phyloP scores from a whole-genome alignment of 2,888 invertebrate genomes.

The Thumatha senex region DNA sequence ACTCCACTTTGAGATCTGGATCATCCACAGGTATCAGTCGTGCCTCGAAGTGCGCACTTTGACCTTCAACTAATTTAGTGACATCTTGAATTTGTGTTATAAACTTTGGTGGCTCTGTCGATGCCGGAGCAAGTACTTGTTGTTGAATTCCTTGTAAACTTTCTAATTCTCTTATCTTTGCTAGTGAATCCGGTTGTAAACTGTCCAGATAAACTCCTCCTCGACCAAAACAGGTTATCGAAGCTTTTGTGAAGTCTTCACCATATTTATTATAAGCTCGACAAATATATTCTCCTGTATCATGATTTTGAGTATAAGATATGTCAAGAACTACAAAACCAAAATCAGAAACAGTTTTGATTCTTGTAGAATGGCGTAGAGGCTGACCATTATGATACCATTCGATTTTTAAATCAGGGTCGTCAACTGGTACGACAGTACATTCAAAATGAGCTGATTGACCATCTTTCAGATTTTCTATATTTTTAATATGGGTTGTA shows the following conservation, averaged over 20 bases:
- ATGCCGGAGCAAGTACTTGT: constrained; percentile 85
- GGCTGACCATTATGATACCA: constrained; percentile 98
- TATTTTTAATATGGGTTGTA: constrained; percentile 92
- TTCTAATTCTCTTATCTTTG: constrained; percentile 94
- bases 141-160: constrained; percentile 87
- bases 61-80: constrained; percentile 95
- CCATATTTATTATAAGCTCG: constrained; percentile 96
- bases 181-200: constrained; percentile 95
- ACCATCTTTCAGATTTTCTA: constrained; percentile 94
- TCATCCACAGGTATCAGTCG: constrained; percentile 96
- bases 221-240: constrained; percentile 91
- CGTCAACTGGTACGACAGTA: constrained; percentile 95
- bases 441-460: constrained; percentile 98
- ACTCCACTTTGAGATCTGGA: constrained; percentile 96
- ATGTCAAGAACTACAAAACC: constrained; percentile 97
- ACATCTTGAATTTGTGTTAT: constrained; percentile 93
- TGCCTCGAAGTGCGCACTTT: constrained; percentile 97
- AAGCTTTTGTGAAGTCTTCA: constrained; percentile 94
- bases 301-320: constrained; percentile 96
- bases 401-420: constrained; percentile 96
- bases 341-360: constrained; percentile 97
- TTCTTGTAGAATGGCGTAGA: constrained; percentile 93
- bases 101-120: constrained; percentile 94
- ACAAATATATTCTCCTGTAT: constrained; percentile 96
- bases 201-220: constrained; percentile 95